phyloP scores from a whole-genome alignment of 2,797 vertebrate species.

The Rhabdophis nuchalis region DNA sequence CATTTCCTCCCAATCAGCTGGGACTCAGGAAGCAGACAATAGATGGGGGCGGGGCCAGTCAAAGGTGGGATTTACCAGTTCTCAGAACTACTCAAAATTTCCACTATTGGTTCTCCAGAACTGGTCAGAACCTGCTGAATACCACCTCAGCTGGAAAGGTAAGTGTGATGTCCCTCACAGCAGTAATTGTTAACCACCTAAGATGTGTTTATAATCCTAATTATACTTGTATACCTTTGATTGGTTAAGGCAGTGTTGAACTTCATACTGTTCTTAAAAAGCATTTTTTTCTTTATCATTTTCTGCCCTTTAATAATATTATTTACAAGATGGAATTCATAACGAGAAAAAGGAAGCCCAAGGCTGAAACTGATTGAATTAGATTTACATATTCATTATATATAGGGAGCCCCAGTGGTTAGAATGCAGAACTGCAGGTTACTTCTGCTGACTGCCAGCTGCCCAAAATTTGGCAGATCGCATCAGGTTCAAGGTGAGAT shows the following conservation, averaged over 20 bases:
- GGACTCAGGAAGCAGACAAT: no score
- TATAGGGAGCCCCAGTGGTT: no score
- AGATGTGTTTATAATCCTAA: background rate
- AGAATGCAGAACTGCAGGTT: no score
- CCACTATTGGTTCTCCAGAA: no score
- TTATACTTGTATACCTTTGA: background rate
- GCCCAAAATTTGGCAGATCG: no score
- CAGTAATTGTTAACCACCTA: background rate
- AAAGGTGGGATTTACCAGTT: no score
- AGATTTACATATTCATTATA: background rate
- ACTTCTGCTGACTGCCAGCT: no score
- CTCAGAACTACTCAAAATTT: no score
- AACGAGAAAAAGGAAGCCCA: background rate
- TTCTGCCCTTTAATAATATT: background rate
- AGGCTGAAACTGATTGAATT: background rate
- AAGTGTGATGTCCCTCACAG: background rate
- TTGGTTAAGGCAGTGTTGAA: background rate
- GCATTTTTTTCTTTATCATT: background rate
- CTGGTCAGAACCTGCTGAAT: no score
- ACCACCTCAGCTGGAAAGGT: background rate
- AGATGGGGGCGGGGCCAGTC: no score
- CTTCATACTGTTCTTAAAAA: background rate
- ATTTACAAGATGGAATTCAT: background rate
- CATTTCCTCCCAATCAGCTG: no score
- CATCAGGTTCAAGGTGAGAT: no score